Evolutionary conservation across 2,888 invertebrate genomes (phyloP).

Genomic region (Vandiemenella viatica): DNA sequence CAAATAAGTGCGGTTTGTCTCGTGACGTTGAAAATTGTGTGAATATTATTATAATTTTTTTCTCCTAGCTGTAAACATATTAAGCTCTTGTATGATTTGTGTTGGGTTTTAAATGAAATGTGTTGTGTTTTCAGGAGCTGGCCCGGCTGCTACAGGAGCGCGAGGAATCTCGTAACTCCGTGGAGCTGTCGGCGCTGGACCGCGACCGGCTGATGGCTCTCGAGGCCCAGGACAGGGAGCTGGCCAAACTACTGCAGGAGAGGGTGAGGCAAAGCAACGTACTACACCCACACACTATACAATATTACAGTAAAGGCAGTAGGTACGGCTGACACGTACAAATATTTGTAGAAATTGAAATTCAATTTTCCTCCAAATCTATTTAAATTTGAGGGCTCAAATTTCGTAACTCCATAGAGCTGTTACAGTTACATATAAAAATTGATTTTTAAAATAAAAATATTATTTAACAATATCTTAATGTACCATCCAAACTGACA

Average conservation of each 20-base stretch:
- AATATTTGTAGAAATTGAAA: no score
- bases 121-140: conserved; percentile 37
- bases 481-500: no score
- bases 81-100: not conserved
- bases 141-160: conserved; percentile 62
- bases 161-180: conserved; percentile 36
- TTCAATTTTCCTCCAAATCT: no score
- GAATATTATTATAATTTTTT: not conserved
- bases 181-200: conserved; percentile 38
- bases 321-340: no score
- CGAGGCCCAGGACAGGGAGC: conserved; percentile 64
- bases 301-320: no score
- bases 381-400: no score
- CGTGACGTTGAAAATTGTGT: not conserved
- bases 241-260: conserved; percentile 61
- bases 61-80: not conserved
- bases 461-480: no score
- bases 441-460: no score
- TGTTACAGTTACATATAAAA: no score
- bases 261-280: conserved; percentile 24
- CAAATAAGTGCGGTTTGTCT: no score
- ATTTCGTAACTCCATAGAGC: no score
- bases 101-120: not conserved
- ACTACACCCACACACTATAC: no score
- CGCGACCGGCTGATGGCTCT: conserved; percentile 53